Evolutionary conservation across 2,888 invertebrate genomes (phyloP).

Genomic region (Agonopterix arenella): DNA sequence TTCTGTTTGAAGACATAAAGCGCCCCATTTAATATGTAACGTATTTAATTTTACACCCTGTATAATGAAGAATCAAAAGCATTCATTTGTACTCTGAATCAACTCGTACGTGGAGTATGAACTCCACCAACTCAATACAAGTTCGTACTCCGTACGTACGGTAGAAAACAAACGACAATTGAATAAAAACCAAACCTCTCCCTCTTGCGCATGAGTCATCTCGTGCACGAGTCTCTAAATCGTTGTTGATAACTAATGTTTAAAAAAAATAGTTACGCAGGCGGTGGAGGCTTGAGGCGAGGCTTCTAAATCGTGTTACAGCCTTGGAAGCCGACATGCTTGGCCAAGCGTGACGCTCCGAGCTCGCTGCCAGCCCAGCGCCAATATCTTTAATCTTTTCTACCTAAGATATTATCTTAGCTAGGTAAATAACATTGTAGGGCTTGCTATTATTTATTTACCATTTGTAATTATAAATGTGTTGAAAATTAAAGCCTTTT

Average conservation of each 20-base stretch:
- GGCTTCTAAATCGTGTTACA: slow-evolving; percentile 55
- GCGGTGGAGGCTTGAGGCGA: slow-evolving; percentile 38
- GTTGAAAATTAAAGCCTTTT: too few species aligned
- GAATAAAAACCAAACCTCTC: neutral
- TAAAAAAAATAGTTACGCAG: slow-evolving; percentile 43
- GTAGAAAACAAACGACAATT: neutral
- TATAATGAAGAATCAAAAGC: too few species aligned
- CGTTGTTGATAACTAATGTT: slow-evolving; percentile 9
- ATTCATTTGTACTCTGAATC: too few species aligned
- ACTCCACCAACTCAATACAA: neutral
- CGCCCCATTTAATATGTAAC: too few species aligned
- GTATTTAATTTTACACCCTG: too few species aligned
- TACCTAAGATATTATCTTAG: slow-evolving; percentile 26
- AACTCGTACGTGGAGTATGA: too few species aligned
- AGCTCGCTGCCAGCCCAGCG: slow-evolving; percentile 33
- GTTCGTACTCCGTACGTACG: neutral
- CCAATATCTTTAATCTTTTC: slow-evolving; percentile 58
- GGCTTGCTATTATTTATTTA: neutral
- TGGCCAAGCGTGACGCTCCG: slow-evolving; percentile 57
- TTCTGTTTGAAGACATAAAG: too few species aligned
- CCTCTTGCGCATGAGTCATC: slow-evolving; percentile 11
- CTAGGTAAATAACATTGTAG: slow-evolving; percentile 13
- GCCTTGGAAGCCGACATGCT: slow-evolving; percentile 68
- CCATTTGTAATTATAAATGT: too few species aligned
- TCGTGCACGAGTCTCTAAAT: slow-evolving; percentile 6